These are phyloP conservation scores for Scotopteryx bipunctaria DNA, from an alignment of 2,888 invertebrate species.

Conservation along the genomic window DNA sequence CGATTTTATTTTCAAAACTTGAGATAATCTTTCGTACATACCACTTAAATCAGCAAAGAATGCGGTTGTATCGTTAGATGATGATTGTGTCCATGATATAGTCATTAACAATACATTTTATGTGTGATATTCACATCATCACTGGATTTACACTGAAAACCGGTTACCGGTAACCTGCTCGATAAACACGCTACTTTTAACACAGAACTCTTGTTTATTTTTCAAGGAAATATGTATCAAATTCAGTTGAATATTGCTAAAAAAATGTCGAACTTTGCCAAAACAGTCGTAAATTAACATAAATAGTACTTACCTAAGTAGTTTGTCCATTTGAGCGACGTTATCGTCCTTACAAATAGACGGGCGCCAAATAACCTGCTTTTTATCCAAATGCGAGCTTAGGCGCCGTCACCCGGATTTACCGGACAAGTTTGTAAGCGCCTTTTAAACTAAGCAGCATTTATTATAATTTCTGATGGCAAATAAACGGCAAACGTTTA, in stretches of 20 bases:
- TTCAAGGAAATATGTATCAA: too few relatives aligned
- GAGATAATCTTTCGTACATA: background rate
- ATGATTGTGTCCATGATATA: slow-evolving; percentile 9
- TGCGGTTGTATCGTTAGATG: slow-evolving; percentile 7
- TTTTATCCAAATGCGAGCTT: slow-evolving; percentile 12
- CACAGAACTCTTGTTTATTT: too few relatives aligned
- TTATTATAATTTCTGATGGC: slow-evolving; percentile 28
- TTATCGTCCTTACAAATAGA: too few relatives aligned
- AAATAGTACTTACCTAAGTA: too few relatives aligned
- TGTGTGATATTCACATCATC: slow-evolving; percentile 14
- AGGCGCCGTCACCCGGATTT: slow-evolving; percentile 29
- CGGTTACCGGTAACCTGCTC: background rate
- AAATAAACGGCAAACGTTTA: slow-evolving; percentile 20
- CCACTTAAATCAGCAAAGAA: slow-evolving; percentile 4
- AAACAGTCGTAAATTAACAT: too few relatives aligned
- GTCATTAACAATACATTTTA: slow-evolving; percentile 20
- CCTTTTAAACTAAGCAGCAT: slow-evolving; percentile 29
- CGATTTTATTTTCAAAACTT: background rate
- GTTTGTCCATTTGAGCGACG: too few relatives aligned
- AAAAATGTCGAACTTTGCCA: too few relatives aligned
- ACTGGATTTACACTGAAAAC: slow-evolving; percentile 11
- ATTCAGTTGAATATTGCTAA: too few relatives aligned
- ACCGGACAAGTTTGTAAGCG: slow-evolving; percentile 29
- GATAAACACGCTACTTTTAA: too few relatives aligned
- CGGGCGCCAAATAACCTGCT: too few relatives aligned